A percentile compares a stretch with the other conserved stretches of the same genome.
Evolutionary conservation across 2,797 vertebrate genomes (phyloP).

Genomic region (Petrocephalus schoutedeni): DNA sequence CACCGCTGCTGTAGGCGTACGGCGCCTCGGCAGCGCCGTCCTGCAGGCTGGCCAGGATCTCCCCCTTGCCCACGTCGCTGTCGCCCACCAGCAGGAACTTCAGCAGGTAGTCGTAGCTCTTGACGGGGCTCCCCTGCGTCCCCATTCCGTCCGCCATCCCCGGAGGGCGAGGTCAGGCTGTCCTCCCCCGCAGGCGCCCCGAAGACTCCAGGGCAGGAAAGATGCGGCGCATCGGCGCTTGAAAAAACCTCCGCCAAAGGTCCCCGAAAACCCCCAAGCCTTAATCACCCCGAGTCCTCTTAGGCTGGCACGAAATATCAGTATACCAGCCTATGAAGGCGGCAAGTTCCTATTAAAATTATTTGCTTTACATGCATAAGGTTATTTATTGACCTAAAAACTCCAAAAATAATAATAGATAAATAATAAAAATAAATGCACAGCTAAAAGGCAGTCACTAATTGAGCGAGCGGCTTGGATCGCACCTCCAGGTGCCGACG

Average conservation of each 20-base stretch:
- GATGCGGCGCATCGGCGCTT: neutral
- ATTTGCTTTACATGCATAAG: neutral
- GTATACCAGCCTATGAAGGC: neutral
- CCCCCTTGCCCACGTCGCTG: conserved; percentile 95
- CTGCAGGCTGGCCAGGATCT: conserved; percentile 92
- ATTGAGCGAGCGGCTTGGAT: neutral
- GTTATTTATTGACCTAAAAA: neutral
- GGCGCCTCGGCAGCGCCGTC: conserved; percentile 92
- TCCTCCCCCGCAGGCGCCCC: neutral
- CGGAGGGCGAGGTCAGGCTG: neutral
- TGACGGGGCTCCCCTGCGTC: conserved; percentile 91
- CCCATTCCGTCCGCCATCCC: conserved; percentile 81
- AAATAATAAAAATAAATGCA: neutral
- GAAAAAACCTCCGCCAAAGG: neutral
- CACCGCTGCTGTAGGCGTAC: conserved; percentile 94
- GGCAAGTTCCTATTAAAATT: neutral
- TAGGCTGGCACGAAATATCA: neutral
- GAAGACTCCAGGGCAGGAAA: neutral
- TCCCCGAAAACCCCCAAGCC: neutral
- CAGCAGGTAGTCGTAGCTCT: conserved; percentile 95
- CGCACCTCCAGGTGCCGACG: neutral
- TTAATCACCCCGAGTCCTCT: neutral
- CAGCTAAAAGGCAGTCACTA: neutral
- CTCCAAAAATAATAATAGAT: neutral
- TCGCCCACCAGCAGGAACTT: conserved; percentile 95